These are phyloP conservation scores for Benthosema pterotum DNA, from an alignment of 2,797 vertebrate genomes.

Conservation along the genomic window DNA sequence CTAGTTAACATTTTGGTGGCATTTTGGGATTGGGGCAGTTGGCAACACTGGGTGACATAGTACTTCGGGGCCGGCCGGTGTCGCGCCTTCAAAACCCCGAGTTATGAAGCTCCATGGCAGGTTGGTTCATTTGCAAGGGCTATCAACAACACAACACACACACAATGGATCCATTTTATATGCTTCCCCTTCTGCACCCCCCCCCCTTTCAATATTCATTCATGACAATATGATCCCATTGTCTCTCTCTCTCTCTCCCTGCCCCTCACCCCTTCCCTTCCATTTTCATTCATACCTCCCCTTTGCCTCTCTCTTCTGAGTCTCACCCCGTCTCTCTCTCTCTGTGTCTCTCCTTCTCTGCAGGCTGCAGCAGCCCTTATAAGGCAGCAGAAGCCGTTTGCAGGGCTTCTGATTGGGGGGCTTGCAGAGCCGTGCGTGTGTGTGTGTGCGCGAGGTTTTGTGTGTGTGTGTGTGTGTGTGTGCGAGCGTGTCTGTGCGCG, in stretches of 20 bases:
- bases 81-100: too few relatives aligned
- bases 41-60: too few relatives aligned
- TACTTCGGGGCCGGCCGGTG: too few relatives aligned
- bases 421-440: conserved; percentile 37
- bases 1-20: too few relatives aligned
- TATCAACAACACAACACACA: background rate
- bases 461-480: background rate
- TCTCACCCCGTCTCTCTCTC: conserved; percentile 1
- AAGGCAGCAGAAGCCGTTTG: conserved; percentile 75
- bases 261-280: conserved; percentile 12
- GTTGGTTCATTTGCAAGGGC: background rate
- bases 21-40: too few relatives aligned
- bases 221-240: conserved; percentile 6
- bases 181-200: background rate
- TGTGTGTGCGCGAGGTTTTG: conserved; percentile 1
- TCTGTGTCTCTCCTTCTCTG: conserved; percentile 49
- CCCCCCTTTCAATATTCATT: conserved; percentile 13
- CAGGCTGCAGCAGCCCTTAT: conserved; percentile 74
- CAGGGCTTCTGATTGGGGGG: conserved; percentile 60
- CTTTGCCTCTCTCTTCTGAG: conserved; percentile 19
- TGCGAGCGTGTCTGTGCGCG: background rate
- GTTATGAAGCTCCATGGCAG: too few relatives aligned
- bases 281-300: conserved; percentile 46
- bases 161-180: background rate
- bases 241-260: conserved; percentile 2